These are phyloP conservation scores for Nibea coibor DNA, from an alignment of 2,113 vertebrate species.

Conservation along the genomic window DNA sequence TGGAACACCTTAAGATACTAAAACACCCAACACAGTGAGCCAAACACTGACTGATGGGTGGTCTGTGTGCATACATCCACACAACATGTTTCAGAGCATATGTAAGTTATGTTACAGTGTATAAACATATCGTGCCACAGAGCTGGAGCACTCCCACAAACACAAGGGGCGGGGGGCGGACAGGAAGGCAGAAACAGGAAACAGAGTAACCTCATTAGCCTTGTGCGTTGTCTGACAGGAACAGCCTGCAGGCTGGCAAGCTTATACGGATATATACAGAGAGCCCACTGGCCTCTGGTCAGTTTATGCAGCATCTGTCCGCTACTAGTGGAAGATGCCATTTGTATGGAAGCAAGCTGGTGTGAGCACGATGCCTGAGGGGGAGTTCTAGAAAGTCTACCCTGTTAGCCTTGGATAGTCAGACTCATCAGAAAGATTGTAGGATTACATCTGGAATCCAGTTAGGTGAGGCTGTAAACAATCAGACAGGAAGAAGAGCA, in stretches of 20 bases:
- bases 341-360: slow-evolving; percentile 54
- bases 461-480: slow-evolving; percentile 64
- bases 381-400: slow-evolving; percentile 36
- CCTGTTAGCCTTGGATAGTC: slow-evolving; percentile 51
- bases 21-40: not conserved
- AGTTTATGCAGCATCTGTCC: slow-evolving; percentile 51
- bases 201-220: slow-evolving; percentile 77
- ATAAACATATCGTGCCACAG: slow-evolving; percentile 25
- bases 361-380: slow-evolving; percentile 51
- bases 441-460: slow-evolving; percentile 67
- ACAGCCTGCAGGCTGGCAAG: slow-evolving; percentile 70
- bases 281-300: slow-evolving; percentile 51
- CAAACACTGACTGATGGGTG: not conserved
- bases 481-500: slow-evolving; percentile 66
- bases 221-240: slow-evolving; percentile 71
- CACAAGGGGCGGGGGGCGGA: slow-evolving; percentile 41
- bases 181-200: slow-evolving; percentile 77
- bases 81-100: slow-evolving; percentile 2
- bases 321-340: slow-evolving; percentile 41
- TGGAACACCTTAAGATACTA: not conserved
- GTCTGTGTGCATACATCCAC: not conserved
- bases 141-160: slow-evolving; percentile 33
- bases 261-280: slow-evolving; percentile 32
- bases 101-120: slow-evolving; percentile 17
- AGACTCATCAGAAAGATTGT: slow-evolving; percentile 36